Evolutionary conservation across 1,140 invertebrate genomes (phyloP).

Genomic region (Ylistrum balloti): DNA sequence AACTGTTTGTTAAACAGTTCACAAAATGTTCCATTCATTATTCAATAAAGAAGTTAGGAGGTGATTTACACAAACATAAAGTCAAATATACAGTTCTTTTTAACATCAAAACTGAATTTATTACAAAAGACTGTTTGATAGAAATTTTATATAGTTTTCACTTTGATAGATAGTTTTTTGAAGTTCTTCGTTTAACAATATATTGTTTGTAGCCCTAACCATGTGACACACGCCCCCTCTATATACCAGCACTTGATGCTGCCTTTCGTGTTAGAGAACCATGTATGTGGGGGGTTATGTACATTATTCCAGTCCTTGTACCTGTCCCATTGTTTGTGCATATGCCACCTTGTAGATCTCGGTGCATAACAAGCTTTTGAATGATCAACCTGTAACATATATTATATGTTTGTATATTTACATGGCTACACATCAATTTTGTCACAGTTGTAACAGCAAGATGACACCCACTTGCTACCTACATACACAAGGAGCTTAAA

Average conservation of each 20-base stretch:
- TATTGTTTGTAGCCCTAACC: background rate
- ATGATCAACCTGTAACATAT: background rate
- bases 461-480: background rate
- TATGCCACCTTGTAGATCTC: slow-evolving; percentile 17
- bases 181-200: slow-evolving; percentile 2
- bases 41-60: background rate
- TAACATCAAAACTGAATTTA: background rate
- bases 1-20: background rate
- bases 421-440: background rate
- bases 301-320: background rate
- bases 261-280: background rate
- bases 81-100: background rate
- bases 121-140: background rate
- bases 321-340: background rate
- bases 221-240: background rate
- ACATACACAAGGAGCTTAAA: background rate
- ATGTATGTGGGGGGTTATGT: background rate
- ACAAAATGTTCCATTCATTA: background rate
- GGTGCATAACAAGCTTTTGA: background rate
- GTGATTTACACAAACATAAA: background rate
- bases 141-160: background rate
- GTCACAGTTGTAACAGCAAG: background rate
- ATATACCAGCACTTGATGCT: background rate
- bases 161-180: background rate
- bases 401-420: slow-evolving; percentile 7